Evolutionary conservation across 2,797 vertebrate species (phyloP), one percentile per base, ranked within the genome.

Genomic region (Tenualosa ilisha): DNA sequence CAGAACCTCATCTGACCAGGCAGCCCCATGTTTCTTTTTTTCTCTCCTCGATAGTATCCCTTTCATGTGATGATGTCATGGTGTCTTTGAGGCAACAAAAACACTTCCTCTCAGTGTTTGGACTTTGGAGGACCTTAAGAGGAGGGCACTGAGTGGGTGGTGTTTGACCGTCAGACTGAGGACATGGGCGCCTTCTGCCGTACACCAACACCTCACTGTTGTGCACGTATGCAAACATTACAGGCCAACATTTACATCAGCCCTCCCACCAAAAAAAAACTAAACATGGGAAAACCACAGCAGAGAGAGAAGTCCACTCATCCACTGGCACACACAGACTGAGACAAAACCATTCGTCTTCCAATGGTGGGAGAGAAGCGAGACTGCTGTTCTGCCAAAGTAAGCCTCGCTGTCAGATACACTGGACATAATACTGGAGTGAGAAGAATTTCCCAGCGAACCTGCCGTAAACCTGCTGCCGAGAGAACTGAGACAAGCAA

Each of bases 61-160:
- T 75, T 43, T 75, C 31, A 40, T 40, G 31, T 24, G 68, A 75
- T 75, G 68, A 20, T 75, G 68, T 22, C 40, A 7, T 79, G 22
- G 72, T 46, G 72, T 79, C 72, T 79, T 24, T 63, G 59, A 63
- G 59, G 59, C n/a, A 63, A 63, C 59, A 24, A 63, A 63, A 63
- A 24, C 59, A 63, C 59, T 24, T 63, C 59, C 15, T 22, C 1
- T 17, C 40, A 46, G 40, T 79, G 72, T 79, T 79, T 79, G 40
- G 37, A 79, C 37, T 40, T 75, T 20, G 37, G 31, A 20, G 31
- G 68, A 46, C 20, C 20, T 79, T 17, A 22, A 13, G 40, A 37
- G 20, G 20, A 22, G 15, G 72, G 17, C 72, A 46, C 59, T 1
- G 59, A 63, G 59, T 63, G 59, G 59, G 59, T 24, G 59, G 59